Conservation (phyloP, 2,797 vertebrate species). For the Australoheros facetus region DNA sequence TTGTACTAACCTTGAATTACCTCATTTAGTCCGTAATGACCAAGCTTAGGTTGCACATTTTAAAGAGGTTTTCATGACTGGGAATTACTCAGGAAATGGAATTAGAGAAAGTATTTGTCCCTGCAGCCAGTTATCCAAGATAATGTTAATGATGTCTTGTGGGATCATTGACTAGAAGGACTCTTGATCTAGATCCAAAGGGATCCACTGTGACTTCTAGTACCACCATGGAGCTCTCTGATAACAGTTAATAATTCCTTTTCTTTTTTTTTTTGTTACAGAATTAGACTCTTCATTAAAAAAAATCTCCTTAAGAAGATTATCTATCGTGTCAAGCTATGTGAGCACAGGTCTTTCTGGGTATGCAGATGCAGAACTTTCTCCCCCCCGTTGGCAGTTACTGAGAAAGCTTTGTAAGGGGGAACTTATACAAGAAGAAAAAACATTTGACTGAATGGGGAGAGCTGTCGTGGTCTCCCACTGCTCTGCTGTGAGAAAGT, state of each 20-base stretch:
- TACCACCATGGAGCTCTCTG: slow-evolving; percentile 34
- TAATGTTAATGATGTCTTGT: slow-evolving; percentile 80
- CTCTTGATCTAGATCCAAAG: slow-evolving; percentile 61
- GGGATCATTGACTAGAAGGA: slow-evolving; percentile 65
- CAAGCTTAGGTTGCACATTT: slow-evolving; percentile 49
- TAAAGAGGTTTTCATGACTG: slow-evolving; percentile 29
- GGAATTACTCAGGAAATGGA: slow-evolving; percentile 59
- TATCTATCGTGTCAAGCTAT: slow-evolving; percentile 58
- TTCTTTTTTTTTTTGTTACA: slow-evolving; percentile 53
- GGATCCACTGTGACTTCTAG: slow-evolving; percentile 59
- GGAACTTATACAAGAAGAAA: slow-evolving; percentile 14
- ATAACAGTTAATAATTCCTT: slow-evolving; percentile 64
- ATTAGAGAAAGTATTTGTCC: slow-evolving; percentile 54
- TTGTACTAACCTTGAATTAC: slow-evolving; percentile 48
- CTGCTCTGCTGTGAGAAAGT: slow-evolving; percentile 28
- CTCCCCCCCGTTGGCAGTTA: slow-evolving; percentile 21
- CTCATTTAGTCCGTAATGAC: slow-evolving; percentile 47
- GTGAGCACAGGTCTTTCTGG: slow-evolving; percentile 34
- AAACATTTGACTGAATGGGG: slow-evolving; percentile 28
- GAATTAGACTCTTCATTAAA: slow-evolving; percentile 68
- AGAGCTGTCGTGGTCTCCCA: slow-evolving; percentile 20
- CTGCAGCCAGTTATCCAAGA: slow-evolving; percentile 56
- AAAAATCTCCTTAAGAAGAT: slow-evolving; percentile 44
- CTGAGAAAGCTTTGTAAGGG: slow-evolving; percentile 35
- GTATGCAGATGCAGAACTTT: slow-evolving; percentile 12